phyloP scores from a whole-genome alignment of 2,113 vertebrate genomes.

The Phocoena sinus region DNA sequence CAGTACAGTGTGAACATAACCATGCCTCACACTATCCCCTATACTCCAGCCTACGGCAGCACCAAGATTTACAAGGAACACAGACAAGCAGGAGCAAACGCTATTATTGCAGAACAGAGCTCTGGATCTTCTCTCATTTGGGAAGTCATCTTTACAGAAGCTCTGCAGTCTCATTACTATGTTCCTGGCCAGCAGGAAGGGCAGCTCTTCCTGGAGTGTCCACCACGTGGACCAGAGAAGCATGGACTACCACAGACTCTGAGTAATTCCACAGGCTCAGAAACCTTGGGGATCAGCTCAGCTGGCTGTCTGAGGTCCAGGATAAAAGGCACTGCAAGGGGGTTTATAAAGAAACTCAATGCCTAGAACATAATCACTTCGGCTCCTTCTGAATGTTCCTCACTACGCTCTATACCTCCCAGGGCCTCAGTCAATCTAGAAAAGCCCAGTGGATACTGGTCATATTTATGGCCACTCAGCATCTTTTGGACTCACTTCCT shows the following conservation, averaged over 20 bases:
- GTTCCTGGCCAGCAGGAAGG: not conserved
- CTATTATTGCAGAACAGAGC: rapidly evolving
- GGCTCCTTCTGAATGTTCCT: not conserved
- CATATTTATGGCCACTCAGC: not conserved
- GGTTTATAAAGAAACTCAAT: not conserved
- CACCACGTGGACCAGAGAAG: not conserved
- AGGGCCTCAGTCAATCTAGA: not conserved
- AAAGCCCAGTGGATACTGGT: not conserved
- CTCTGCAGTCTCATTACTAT: not conserved
- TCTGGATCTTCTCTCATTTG: too few relatives aligned
- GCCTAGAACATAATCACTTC: not conserved
- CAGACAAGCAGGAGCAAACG: not conserved
- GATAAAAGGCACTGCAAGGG: not conserved
- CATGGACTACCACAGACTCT: not conserved
- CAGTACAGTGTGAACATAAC: not conserved
- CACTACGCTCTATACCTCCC: not conserved
- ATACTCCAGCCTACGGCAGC: rapidly evolving
- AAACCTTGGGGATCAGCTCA: not conserved
- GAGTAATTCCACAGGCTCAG: not conserved
- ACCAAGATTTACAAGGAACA: not conserved
- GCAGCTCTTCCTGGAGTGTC: not conserved
- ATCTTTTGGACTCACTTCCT: not conserved
- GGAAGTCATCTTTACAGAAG: too few relatives aligned
- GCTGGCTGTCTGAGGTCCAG: not conserved
- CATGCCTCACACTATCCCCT: not conserved